Base-by-base conservation (phyloP, 1,140 invertebrate species). In the Pseudomyrmex cubaensis region DNA sequence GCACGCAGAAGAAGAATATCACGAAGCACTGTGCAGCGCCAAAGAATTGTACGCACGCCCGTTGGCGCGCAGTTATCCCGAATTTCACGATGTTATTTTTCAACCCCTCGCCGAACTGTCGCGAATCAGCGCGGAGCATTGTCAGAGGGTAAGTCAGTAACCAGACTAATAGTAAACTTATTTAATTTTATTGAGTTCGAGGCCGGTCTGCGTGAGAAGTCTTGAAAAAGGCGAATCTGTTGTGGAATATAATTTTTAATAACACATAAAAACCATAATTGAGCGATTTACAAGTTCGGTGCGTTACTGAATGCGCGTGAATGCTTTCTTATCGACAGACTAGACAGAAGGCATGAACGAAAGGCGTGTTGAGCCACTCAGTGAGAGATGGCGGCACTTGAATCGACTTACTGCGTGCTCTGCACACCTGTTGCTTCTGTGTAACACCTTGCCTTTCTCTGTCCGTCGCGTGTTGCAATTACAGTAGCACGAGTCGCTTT, bases 1-100 rank as follows among this genome's bases (percentile, higher is more conserved):
- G 25, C 92, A 94, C 59, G 93, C 93, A 70, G 95, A 95, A 87
- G 93, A 94, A 57, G 94, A 95, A 72, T 95, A 95, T 86, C 91
- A 91, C 52, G 93, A 94, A 67, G 90, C 90, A 63, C 87, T 95
- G 50, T 91, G 92, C 78, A 95, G 94, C 82, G 93, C 94, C 72
- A 93, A 93, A 74, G 95, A 95, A 84, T 88, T 95, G 57, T 95
- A 95, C 85, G 95, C 93, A 35, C 91, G 94, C 82, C 95, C 95
- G 15, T 90, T 95, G 35, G 88, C 90, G 80, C 92, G 91, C 90
- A 95, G 92, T 90, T 94, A 92, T 88, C 94, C 84, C 88, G 94
- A 89, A 89, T 95, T 91, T 93, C 94, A 95, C 85, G 92, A 93
- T 77, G 92, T 94, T 59, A 93, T 95, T 69, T 95, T 95, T 87